These are phyloP conservation scores for Scyliorhinus canicula DNA, from an alignment of 2,797 vertebrate genomes.

Conservation along the genomic window DNA sequence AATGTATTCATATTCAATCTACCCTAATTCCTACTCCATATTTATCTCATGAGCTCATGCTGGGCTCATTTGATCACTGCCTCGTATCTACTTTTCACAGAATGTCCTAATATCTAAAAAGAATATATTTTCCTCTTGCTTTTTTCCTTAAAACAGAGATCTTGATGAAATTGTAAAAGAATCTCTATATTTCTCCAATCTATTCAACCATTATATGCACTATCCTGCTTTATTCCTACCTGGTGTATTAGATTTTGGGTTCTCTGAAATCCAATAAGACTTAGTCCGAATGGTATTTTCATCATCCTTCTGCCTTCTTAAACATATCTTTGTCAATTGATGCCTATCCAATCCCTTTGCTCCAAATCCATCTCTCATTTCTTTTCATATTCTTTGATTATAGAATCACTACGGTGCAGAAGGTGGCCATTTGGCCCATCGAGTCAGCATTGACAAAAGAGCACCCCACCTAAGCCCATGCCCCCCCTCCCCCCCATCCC, in stretches of 20 bases:
- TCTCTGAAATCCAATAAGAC: not conserved
- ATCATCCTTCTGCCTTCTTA: not conserved
- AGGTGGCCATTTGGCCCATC: too few relatives aligned
- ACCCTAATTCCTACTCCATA: not conserved
- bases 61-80: not conserved
- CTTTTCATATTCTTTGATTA: not conserved
- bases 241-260: not conserved
- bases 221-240: not conserved
- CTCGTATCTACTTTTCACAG: not conserved
- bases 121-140: not conserved
- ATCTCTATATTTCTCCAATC: not conserved
- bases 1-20: not conserved
- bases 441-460: too few relatives aligned
- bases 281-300: not conserved
- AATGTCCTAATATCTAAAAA: not conserved
- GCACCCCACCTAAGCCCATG: too few relatives aligned
- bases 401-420: too few relatives aligned
- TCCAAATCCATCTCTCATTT: not conserved
- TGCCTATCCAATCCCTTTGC: not conserved
- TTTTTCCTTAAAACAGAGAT: not conserved
- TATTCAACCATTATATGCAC: not conserved
- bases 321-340: not conserved
- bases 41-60: not conserved
- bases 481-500: too few relatives aligned
- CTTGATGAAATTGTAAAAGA: not conserved